Evolutionary conservation across 2,888 invertebrate species (phyloP), one percentile per base, ranked within the genome.

Genomic region (Ferdinandea cuprea): DNA sequence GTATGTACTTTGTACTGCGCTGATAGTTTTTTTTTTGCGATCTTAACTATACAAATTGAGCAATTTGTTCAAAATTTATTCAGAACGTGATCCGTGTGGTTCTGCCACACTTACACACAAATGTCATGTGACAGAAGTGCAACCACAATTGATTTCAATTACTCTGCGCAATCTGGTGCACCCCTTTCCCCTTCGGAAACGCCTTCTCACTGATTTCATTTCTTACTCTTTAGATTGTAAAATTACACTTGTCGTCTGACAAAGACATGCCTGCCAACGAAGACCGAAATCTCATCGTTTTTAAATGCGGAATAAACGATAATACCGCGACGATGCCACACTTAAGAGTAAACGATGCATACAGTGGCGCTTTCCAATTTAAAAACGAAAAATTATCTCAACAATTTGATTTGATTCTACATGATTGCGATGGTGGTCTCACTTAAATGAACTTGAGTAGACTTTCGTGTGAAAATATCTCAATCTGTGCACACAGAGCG

Each of bases 331-430:
- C 40, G 25, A 7, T 13, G 13, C 6, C 37, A 48, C 30, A 50
- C 65, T 13, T 1, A n/a, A n/a, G n/a, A n/a, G n/a, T 50, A 9
- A 2, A 19, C 46, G 2, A 8, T 48, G 42, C 30, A 69, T 44
- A 54, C 50, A 35, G 46, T 74, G 80, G 81, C 81, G 81, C 81
- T 76, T 66, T 66, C 65, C 54, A 81, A 66, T 81, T 71, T 40
- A 58, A 17, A 21, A 52, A 25, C 3, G 5, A 25, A 25, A 25
- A 66, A 76, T 48, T 66, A 71, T 8, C 61, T 32, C 40, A 30
- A 65, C 63, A 69, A 77, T 69, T 59, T 48, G 21, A 77, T 69
- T 59, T 48, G 21, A 77, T 77, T 74, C 50, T 46, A 35, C 32
- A 63, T 32, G 30, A 65, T 58, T 11, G 13, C 19, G 21, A 32